Conservation (phyloP, 2,888 invertebrate genomes). For the Eugnorisma glareosa region DNA sequence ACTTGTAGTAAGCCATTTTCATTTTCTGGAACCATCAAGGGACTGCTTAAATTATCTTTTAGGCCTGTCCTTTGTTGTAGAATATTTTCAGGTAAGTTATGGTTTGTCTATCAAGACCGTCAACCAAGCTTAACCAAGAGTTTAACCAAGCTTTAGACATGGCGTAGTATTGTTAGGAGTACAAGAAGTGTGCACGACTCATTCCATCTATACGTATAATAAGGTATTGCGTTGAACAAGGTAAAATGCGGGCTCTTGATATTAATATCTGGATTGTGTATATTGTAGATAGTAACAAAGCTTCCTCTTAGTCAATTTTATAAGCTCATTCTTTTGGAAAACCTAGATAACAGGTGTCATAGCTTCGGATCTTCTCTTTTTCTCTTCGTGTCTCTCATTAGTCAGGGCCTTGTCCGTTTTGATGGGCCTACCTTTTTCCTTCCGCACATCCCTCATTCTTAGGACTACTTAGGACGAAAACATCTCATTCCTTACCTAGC, state of each 20-base stretch:
- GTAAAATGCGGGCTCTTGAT: neutral
- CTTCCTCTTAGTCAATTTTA: neutral
- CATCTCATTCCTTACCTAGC: conserved; percentile 85
- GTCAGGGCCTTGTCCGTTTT: neutral
- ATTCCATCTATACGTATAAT: neutral
- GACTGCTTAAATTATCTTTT: neutral
- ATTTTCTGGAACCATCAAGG: neutral
- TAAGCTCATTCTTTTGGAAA: neutral
- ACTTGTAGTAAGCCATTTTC: neutral
- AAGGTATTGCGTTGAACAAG: neutral
- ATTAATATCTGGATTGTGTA: neutral
- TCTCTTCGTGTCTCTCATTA: neutral
- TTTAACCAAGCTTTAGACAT: neutral
- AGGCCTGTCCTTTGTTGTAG: neutral
- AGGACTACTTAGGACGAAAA: neutral
- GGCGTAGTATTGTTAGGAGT: neutral
- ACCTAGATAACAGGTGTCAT: neutral
- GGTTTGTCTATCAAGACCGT: neutral
- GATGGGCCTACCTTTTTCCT: neutral
- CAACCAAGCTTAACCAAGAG: too few species aligned
- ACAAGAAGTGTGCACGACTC: neutral
- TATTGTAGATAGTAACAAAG: neutral
- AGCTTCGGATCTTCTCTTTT: neutral
- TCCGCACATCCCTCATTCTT: neutral
- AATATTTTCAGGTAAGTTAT: neutral